Conservation (phyloP, 2,797 vertebrate genomes). For the Falco concolor region DNA sequence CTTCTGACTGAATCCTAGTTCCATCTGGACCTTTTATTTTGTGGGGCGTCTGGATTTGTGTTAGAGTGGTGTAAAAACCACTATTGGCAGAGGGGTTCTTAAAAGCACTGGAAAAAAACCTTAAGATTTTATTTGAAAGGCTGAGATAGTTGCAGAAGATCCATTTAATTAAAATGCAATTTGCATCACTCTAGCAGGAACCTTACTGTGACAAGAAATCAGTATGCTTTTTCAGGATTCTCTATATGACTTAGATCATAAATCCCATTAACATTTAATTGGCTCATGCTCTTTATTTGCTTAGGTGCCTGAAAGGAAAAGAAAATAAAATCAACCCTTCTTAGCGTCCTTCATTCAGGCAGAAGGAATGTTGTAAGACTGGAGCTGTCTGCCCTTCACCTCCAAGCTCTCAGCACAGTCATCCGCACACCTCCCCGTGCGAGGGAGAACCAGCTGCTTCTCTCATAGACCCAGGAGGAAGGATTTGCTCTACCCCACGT, state of each 20-base stretch:
- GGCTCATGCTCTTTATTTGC: background rate
- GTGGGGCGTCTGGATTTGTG: background rate
- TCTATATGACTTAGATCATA: background rate
- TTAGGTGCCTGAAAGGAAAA: background rate
- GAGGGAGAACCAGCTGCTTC: background rate
- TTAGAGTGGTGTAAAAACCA: background rate
- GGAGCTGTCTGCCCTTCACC: background rate
- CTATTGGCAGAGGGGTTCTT: background rate
- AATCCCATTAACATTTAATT: slow-evolving; percentile 22
- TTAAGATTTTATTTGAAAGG: background rate
- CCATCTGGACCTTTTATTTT: background rate
- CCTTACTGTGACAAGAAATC: background rate
- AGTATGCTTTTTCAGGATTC: background rate
- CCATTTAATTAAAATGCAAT: background rate
- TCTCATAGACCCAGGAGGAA: background rate
- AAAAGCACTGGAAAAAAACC: background rate
- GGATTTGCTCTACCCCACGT: background rate
- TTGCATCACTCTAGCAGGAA: background rate
- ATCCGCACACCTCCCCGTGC: fast-evolving
- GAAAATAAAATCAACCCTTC: background rate
- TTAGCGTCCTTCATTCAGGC: background rate
- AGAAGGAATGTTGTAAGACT: background rate
- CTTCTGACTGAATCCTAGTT: background rate
- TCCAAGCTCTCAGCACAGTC: background rate
- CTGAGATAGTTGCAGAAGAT: background rate